Conservation (phyloP, 1,140 invertebrate genomes). For the Metopolophium dirhodum region DNA sequence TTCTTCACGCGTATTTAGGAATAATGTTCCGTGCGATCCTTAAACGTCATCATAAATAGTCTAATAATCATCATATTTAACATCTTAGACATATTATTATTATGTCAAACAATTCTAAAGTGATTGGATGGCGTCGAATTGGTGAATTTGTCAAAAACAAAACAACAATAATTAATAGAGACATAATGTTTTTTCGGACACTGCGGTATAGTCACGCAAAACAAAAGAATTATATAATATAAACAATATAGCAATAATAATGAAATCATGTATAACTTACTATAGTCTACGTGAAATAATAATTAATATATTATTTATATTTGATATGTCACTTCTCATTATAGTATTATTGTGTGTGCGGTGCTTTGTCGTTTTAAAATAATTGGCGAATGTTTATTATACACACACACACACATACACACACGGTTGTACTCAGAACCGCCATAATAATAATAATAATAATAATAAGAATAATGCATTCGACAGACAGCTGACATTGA, state of each 20-base stretch:
- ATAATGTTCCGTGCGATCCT: not conserved
- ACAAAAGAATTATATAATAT: not conserved
- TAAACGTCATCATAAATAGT: no score
- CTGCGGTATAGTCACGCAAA: not conserved
- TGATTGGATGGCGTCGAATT: not conserved
- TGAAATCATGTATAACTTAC: not conserved
- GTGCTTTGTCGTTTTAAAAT: constrained; percentile 1
- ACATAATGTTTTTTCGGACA: not conserved
- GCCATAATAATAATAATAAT: not conserved
- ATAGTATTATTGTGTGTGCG: not conserved
- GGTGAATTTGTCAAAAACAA: not conserved
- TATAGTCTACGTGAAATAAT: not conserved
- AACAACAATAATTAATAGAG: not conserved
- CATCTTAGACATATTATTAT: not conserved
- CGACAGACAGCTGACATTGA: not conserved
- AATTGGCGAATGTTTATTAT: not conserved
- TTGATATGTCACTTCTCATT: not conserved
- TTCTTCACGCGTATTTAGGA: not conserved
- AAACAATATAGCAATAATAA: not conserved
- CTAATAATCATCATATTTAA: not conserved
- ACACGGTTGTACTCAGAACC: not conserved
- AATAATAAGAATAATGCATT: not conserved
- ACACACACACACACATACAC: not conserved
- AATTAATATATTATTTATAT: not conserved
- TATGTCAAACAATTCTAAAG: not conserved